Base-by-base conservation (phyloP, 2,888 invertebrate species). In the Drosophila parthenogenetica region DNA sequence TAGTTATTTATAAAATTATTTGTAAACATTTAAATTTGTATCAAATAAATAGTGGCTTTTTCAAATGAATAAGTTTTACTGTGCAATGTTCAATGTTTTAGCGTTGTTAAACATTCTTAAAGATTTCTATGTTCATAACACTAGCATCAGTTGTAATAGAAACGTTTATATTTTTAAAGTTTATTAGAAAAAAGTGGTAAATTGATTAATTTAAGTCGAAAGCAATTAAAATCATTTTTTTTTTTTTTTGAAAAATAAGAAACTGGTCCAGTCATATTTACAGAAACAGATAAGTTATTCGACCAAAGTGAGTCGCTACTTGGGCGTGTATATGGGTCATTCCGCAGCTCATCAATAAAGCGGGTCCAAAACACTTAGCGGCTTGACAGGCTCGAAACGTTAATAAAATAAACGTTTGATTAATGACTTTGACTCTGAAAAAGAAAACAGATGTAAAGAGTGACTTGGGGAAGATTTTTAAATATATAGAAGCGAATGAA, bases 291-390 rank as follows among this genome's bases (percentile, higher is more conserved):
- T 71, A 71, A 79, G 79, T 76, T 62, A 77, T 64, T 63, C 57
- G 64, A 29, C 60, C 51, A 29, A 16, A 45, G 35, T 51, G 57
- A 42, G 53, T 55, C 51, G 50, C 49, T 40, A 62, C 49, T 67
- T 45, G 45, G 53, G 67, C 62, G 54, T 74, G 74, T 65, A 71
- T 17, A 42, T 78, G 68, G 74, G 69, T 63, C 74, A 79, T 78
- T 78, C 72, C 58, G 65, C 39, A 61, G 75, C 8, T 71, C 66
- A 81, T 80, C 79, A 79, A 73, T 79, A 79, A 79, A 62, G 25
- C 48, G 22, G 35, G 25, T 19, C 35, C 8, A 16, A 43, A 17
- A 0, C 13, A 16, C 48, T 49, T 11, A 32, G 22, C 45, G 48
- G 37, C 25, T 16, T 17, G 54, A 49, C 49, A 37, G 63, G 32